Conservation (phyloP, 2,113 vertebrate species). For the Microcebus ravelobensis region DNA sequence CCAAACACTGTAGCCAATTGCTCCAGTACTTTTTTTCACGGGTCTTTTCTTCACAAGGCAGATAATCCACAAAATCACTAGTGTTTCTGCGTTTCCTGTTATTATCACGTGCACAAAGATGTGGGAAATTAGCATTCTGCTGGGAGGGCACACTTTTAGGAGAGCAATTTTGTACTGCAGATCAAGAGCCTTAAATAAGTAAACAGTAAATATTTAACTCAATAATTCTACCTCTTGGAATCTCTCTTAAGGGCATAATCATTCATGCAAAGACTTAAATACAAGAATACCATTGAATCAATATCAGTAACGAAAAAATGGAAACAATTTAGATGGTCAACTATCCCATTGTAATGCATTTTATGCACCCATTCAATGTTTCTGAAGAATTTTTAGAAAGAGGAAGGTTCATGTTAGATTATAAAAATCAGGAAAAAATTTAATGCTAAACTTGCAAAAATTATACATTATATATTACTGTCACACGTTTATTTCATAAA, state of each 20-base stretch:
- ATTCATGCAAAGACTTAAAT: background rate
- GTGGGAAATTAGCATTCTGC: background rate
- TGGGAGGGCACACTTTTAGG: background rate
- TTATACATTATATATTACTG: no score
- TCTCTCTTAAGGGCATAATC: background rate
- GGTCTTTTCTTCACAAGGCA: background rate
- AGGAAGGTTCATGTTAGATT: background rate
- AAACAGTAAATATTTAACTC: no score
- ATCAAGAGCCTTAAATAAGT: no score
- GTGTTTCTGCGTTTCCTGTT: background rate
- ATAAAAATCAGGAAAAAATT: background rate
- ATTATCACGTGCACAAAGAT: background rate
- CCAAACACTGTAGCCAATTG: background rate
- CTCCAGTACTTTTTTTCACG: background rate
- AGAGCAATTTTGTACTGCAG: no score
- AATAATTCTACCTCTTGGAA: no score
- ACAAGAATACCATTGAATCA: background rate
- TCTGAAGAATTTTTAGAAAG: background rate
- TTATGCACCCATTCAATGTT: background rate
- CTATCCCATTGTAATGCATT: background rate
- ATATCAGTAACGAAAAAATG: background rate
- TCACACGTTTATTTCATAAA: no score
- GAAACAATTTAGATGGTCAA: background rate
- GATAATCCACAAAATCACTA: background rate
- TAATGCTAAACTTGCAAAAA: background rate